Evolutionary conservation across 2,888 invertebrate genomes (phyloP).

Genomic region (Orthosia cruda): DNA sequence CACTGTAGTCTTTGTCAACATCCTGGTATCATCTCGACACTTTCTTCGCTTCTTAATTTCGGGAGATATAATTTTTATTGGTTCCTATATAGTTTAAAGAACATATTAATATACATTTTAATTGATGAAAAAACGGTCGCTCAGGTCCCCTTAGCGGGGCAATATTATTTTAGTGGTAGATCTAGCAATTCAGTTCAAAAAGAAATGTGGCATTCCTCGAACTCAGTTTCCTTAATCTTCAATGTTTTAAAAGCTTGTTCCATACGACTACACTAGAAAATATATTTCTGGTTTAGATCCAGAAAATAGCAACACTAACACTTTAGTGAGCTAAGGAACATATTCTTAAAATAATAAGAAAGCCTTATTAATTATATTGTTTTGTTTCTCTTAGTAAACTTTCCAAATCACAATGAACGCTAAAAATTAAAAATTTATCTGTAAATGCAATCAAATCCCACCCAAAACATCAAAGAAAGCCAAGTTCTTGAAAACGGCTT

Average conservation of each 20-base stretch:
- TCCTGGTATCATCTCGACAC: constrained; percentile 73
- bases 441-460: neutral
- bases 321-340: too few relatives aligned
- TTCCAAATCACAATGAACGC: neutral
- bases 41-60: constrained; percentile 76
- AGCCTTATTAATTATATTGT: neutral
- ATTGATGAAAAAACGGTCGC: too few relatives aligned
- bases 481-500: too few relatives aligned
- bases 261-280: too few relatives aligned
- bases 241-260: neutral
- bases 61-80: constrained; percentile 74
- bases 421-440: too few relatives aligned
- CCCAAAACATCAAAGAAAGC: too few relatives aligned
- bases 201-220: neutral
- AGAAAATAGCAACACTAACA: too few relatives aligned
- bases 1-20: constrained; percentile 84
- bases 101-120: too few relatives aligned
- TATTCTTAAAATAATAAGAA: too few relatives aligned
- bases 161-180: neutral
- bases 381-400: neutral
- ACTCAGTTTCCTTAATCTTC: neutral
- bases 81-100: constrained; percentile 73
- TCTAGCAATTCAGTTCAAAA: neutral
- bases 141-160: too few relatives aligned
- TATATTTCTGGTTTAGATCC: too few relatives aligned